Evolutionary conservation across 2,113 vertebrate genomes (phyloP).

Genomic region (Chaetorhynchus papuensis): DNA sequence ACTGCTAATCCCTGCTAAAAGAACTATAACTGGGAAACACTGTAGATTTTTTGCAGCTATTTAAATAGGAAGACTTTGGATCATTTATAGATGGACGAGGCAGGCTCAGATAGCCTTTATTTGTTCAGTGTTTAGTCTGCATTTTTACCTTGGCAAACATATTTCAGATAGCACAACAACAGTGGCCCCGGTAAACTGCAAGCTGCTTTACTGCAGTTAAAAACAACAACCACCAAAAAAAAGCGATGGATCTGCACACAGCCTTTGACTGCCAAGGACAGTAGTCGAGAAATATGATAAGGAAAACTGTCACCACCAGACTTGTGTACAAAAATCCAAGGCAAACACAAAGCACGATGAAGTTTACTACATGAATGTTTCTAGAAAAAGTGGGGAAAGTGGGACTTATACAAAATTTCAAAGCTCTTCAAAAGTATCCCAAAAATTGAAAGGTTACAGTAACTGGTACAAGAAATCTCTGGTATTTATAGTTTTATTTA

Average conservation of each 20-base stretch:
- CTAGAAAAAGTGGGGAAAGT: not conserved
- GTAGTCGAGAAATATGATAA: not conserved
- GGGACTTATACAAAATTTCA: not conserved
- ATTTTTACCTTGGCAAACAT: slow-evolving; percentile 7
- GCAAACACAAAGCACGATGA: not conserved
- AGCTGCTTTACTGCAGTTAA: not conserved
- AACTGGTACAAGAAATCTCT: not conserved
- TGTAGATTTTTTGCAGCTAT: not conserved
- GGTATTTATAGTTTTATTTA: not conserved
- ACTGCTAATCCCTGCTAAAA: not conserved
- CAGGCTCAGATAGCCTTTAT: not conserved
- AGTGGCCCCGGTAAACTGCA: not conserved
- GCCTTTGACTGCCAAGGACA: not conserved
- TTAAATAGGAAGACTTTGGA: not conserved
- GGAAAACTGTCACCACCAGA: not conserved
- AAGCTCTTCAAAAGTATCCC: not conserved
- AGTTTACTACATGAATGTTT: not conserved
- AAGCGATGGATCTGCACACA: not conserved
- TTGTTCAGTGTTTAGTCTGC: not conserved
- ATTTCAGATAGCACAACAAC: slow-evolving; percentile 5
- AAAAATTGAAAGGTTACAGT: not conserved
- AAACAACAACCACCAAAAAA: not conserved
- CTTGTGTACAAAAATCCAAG: not conserved
- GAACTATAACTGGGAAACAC: not conserved
- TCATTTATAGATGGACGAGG: not conserved